Conservation (phyloP, 2,888 invertebrate species). For the Erpobdella octoculata region DNA sequence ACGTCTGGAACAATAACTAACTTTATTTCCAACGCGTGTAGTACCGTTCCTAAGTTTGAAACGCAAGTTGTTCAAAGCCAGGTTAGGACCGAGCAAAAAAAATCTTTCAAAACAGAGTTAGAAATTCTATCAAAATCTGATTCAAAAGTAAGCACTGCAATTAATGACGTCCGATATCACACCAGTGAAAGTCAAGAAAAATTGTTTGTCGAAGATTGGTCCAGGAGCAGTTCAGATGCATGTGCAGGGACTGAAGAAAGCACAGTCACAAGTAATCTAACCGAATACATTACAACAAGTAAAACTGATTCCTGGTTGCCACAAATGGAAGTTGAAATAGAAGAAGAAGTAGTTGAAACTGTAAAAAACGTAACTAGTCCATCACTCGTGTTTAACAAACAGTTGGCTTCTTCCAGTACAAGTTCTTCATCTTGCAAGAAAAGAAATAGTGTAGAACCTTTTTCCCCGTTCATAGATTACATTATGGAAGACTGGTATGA, state of each 20-base stretch:
- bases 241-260: not conserved
- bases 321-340: not conserved
- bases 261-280: not conserved
- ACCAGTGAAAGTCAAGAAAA: constrained; percentile 20
- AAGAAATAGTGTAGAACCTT: not conserved
- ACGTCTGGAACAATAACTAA: no score
- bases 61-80: no score
- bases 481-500: constrained; percentile 14
- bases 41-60: no score
- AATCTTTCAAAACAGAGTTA: no score
- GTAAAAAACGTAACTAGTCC: not conserved
- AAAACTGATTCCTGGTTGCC: constrained; percentile 22
- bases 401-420: not conserved
- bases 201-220: constrained; percentile 20
- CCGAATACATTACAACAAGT: constrained; percentile 11
- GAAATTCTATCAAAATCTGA: no score
- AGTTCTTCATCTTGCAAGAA: not conserved
- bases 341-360: constrained; percentile 13
- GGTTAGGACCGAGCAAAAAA: no score
- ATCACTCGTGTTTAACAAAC: not conserved
- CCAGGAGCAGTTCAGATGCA: not conserved
- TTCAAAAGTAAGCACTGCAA: no score
- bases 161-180: no score
- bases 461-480: constrained; percentile 10
- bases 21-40: no score